Percentiles rank a stretch among this genome's conserved stretches.
phyloP scores from a whole-genome alignment of 2,888 invertebrate genomes.

The Sympetrum striolatum region DNA sequence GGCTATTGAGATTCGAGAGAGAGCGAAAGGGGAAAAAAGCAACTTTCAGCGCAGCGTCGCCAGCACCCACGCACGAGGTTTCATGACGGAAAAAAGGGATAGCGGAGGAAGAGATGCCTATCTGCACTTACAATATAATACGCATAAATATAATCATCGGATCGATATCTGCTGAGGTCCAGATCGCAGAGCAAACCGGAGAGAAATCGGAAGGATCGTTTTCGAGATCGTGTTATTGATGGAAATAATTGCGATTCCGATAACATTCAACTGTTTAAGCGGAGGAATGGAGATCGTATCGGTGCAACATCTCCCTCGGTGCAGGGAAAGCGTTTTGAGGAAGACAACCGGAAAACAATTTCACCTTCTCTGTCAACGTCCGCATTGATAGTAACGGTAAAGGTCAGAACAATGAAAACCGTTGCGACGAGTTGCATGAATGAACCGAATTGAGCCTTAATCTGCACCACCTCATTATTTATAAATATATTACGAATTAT shows the following conservation, averaged over 20 bases:
- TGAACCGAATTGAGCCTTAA: too few species aligned
- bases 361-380: background rate
- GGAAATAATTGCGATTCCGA: slow-evolving; percentile 25
- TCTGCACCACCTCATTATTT: too few species aligned
- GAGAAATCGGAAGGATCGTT: background rate
- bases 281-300: background rate
- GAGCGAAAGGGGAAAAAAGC: background rate
- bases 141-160: background rate
- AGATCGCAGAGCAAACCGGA: background rate
- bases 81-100: background rate
- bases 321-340: background rate
- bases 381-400: background rate
- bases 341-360: slow-evolving; percentile 20
- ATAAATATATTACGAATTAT: too few species aligned
- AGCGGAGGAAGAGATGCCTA: background rate
- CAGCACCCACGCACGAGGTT: background rate
- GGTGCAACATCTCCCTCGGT: background rate
- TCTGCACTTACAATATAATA: background rate
- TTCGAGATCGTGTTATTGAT: slow-evolving; percentile 30
- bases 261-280: background rate
- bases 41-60: background rate
- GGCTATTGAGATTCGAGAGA: background rate
- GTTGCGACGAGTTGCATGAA: too few species aligned
- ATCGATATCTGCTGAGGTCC: background rate
- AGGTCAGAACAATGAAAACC: background rate